These are phyloP conservation scores for Hirudinaria manillensis DNA, from an alignment of 2,888 invertebrate genomes.

Conservation along the genomic window DNA sequence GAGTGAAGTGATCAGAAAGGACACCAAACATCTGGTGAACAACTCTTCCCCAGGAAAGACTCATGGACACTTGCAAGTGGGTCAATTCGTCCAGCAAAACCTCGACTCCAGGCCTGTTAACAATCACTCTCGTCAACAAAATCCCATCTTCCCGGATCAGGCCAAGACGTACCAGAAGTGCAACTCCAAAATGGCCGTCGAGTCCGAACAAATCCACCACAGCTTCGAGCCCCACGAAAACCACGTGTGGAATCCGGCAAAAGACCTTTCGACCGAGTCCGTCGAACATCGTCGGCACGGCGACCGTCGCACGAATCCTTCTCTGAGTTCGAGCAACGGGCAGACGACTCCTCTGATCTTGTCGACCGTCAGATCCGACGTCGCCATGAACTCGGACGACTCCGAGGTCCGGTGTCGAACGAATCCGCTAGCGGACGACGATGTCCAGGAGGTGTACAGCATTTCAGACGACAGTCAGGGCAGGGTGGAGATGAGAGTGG, in stretches of 20 bases:
- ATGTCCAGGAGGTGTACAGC: conserved; percentile 23
- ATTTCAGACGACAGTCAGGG: conserved; percentile 23
- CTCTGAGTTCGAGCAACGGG: neutral
- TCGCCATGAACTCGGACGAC: conserved; percentile 19
- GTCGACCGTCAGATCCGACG: conserved; percentile 19
- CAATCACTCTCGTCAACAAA: neutral
- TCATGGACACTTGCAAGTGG: no score
- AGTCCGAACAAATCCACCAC: neutral
- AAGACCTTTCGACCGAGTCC: neutral
- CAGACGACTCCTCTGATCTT: neutral
- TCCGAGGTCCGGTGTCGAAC: no score
- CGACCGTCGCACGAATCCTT: neutral
- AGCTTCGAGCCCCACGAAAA: neutral
- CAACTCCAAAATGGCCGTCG: neutral
- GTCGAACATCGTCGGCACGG: neutral
- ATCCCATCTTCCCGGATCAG: neutral
- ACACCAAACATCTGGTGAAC: neutral
- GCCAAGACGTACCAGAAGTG: neutral
- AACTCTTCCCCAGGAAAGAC: neutral
- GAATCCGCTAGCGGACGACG: neutral
- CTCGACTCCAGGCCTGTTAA: no score
- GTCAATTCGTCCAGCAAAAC: no score
- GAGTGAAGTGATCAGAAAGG: neutral
- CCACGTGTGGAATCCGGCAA: neutral
- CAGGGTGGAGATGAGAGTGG: neutral